Evolutionary conservation across 2,797 vertebrate species (phyloP).

Genomic region (Cirrhinus molitorella): DNA sequence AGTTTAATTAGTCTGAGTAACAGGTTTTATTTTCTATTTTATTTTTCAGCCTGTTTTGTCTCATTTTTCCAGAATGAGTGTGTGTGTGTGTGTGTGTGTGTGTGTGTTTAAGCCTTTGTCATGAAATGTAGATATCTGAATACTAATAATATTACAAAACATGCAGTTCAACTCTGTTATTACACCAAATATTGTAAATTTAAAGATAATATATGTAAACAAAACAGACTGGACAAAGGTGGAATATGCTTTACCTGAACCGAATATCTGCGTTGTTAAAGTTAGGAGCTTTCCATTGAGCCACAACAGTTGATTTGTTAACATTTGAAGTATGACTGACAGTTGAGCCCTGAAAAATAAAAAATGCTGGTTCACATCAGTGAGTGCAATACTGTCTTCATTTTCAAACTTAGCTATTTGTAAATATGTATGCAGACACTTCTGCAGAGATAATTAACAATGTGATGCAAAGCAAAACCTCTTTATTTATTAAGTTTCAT

Average conservation of each 20-base stretch:
- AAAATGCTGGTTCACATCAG: background rate
- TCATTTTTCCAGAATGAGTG: too few relatives aligned
- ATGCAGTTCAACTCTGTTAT: background rate
- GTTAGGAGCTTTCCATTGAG: slow-evolving; percentile 61
- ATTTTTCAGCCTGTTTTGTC: too few relatives aligned
- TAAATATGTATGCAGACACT: background rate
- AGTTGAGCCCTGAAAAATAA: slow-evolving; percentile 57
- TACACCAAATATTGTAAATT: background rate
- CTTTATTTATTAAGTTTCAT: background rate
- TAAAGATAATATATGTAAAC: background rate
- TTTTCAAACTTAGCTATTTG: background rate
- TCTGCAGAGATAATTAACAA: background rate
- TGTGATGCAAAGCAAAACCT: background rate
- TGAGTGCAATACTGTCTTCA: background rate
- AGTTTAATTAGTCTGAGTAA: too few relatives aligned
- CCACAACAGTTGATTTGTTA: slow-evolving; percentile 48
- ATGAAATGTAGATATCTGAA: background rate
- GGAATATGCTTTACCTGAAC: slow-evolving; percentile 62
- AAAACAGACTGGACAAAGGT: background rate
- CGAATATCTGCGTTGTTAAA: slow-evolving; percentile 44
- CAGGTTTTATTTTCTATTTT: too few relatives aligned
- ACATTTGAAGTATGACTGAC: slow-evolving; percentile 54
- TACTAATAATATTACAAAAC: background rate
- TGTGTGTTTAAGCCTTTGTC: background rate
- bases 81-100: too few relatives aligned